Percentiles rank a stretch among this genome's conserved stretches.
phyloP scores from a whole-genome alignment of 2,797 vertebrate species.

The Acomys russatus region DNA sequence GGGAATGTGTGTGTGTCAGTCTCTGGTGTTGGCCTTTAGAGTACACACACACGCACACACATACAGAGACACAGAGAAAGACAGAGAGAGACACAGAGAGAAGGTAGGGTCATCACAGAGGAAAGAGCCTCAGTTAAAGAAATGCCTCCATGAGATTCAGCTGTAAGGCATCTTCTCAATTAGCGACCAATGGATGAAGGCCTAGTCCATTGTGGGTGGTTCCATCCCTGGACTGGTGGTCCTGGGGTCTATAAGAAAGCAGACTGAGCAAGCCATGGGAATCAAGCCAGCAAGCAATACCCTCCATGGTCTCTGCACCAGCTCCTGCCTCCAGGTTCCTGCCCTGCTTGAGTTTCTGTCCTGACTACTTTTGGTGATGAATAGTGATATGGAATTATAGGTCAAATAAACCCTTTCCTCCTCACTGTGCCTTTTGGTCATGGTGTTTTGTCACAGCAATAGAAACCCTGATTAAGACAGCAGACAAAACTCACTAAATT shows the following conservation, averaged over 20 bases:
- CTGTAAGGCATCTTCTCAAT: background rate
- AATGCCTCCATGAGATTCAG: background rate
- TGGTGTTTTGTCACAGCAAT: background rate
- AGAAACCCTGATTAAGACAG: background rate
- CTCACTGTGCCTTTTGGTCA: background rate
- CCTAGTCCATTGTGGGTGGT: background rate
- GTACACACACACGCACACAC: no score
- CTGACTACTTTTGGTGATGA: background rate
- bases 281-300: background rate
- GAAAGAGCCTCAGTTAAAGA: background rate
- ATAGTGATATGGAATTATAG: background rate
- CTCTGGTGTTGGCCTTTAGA: background rate
- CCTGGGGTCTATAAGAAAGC: background rate
- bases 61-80: no score
- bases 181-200: background rate
- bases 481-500: background rate
- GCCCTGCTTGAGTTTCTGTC: background rate
- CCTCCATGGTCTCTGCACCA: background rate
- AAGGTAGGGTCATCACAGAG: background rate
- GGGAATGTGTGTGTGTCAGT: background rate
- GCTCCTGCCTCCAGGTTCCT: background rate
- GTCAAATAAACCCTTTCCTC: background rate
- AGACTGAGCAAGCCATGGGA: background rate
- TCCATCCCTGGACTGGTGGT: background rate
- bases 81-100: no score